These are phyloP conservation scores for Ennomos fuscantarius DNA, from an alignment of 2,888 invertebrate species.

Conservation along the genomic window DNA sequence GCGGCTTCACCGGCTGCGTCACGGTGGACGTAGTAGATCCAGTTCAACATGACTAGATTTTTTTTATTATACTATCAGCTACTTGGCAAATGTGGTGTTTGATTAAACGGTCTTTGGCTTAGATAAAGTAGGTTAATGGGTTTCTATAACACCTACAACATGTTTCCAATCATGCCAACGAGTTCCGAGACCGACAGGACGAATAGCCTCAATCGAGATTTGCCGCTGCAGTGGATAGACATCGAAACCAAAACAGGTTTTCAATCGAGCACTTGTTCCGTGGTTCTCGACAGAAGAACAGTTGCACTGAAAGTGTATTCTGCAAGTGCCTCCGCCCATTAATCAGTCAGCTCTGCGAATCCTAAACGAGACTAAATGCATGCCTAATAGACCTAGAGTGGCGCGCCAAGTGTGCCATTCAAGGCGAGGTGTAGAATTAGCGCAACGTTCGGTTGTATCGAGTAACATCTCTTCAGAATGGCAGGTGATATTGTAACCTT, in stretches of 20 bases:
- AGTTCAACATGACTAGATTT: too few relatives aligned
- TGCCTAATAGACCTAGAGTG: slow-evolving; percentile 28
- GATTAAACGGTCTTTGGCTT: not conserved
- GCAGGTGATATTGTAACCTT: slow-evolving; percentile 14
- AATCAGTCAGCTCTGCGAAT: slow-evolving; percentile 2
- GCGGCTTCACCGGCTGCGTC: too few relatives aligned
- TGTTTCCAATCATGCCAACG: slow-evolving; percentile 16
- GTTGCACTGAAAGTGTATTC: slow-evolving; percentile 5
- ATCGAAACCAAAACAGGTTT: slow-evolving; percentile 1
- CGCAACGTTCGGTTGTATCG: not conserved
- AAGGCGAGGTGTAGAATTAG: not conserved
- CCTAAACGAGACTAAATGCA: slow-evolving; percentile 15
- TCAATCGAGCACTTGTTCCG: not conserved
- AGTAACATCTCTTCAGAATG: slow-evolving; percentile 2
- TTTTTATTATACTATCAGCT: too few relatives aligned
- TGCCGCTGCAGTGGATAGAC: not conserved
- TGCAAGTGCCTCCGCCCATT: slow-evolving; percentile 3
- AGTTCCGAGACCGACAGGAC: slow-evolving; percentile 8
- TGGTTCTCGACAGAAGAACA: slow-evolving; percentile 2
- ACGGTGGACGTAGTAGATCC: too few relatives aligned
- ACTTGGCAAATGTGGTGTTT: not conserved
- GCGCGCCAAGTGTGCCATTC: slow-evolving; percentile 28
- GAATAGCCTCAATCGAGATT: slow-evolving; percentile 9
- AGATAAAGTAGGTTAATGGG: slow-evolving; percentile 20
- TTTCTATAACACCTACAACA: slow-evolving; percentile 14